Evolutionary conservation across 2,113 vertebrate species (phyloP), one percentile per base, ranked within the genome.

Genomic region (Neolamprologus brichardi): DNA sequence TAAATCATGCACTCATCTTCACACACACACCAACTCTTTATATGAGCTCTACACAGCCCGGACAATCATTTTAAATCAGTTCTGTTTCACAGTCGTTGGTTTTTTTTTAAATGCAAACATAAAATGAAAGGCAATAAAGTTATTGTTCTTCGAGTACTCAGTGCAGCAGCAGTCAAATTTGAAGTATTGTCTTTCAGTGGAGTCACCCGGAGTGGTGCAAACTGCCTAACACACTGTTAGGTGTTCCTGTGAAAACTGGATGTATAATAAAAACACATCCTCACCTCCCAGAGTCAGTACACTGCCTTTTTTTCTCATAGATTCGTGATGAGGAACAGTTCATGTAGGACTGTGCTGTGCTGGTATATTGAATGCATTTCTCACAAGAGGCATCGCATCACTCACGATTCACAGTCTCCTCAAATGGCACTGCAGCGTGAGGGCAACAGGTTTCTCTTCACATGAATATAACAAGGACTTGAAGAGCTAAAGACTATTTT

Each of bases 191-290:
- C 11, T 23, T 51, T 32, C 53, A 52, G 18, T 44, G 25, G 25
- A 39, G 32, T 83, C 49, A 30, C 60, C 58, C 30, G 5, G 30
- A 52, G 11, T 37, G n/a, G n/a, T 78, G 25, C 4, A 49, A 58
- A 82, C 79, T 25, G 32, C 30, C 14, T 23, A 58, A 39, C 70
- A 10, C 13, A 4, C 18, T 54, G 34, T 9, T 56, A 10, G 30
- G 12, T 53, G 25, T 18, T 88, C n/a, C 12, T 77, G 46, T 79
- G 32, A 37, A 67, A 84, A 80, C 51, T 44, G 39, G 49, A 78
- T 52, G 53, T 39, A 28, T 32, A 11, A 72, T 60, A 56, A 34
- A 25, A 88, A 85, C 37, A 77, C 56, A 79, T 75, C 46, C 53
- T 49, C 5, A 67, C 23, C 28, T 82, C 70, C 58, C 23, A 41